phyloP scores from a whole-genome alignment of 2,797 vertebrate species.

The Micropoecilia bifurca region DNA sequence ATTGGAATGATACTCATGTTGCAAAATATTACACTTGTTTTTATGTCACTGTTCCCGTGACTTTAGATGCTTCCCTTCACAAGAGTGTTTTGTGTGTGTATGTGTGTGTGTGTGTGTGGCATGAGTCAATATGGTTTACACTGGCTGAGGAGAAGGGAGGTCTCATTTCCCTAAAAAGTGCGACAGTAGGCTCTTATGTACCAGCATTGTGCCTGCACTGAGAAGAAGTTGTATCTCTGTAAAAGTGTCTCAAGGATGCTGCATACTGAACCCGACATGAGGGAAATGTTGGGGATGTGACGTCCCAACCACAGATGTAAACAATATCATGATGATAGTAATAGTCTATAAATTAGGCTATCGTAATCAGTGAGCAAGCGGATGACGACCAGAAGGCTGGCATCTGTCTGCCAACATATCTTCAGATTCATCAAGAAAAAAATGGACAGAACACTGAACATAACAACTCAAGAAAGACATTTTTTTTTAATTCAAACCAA shows the following conservation, averaged over 20 bases:
- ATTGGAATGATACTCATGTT: conserved; percentile 85
- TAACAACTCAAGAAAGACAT: conserved; percentile 7
- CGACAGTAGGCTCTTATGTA: conserved; percentile 61
- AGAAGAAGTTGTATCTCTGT: conserved; percentile 67
- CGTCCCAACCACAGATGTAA: conserved; percentile 57
- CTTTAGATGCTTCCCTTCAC: conserved; percentile 67
- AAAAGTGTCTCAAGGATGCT: conserved; percentile 66
- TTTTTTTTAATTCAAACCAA: conserved; percentile 15
- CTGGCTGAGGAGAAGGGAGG: conserved; percentile 29
- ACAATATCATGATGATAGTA: conserved; percentile 36
- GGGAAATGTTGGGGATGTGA: conserved; percentile 59
- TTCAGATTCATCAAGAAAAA: conserved; percentile 21
- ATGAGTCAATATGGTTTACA: conserved; percentile 61
- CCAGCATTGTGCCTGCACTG: conserved; percentile 73
- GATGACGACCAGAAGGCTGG: conserved; percentile 25
- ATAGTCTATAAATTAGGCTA: conserved; percentile 38
- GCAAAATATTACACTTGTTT: conserved; percentile 82
- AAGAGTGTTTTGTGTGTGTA: conserved; percentile 26
- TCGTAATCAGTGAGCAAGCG: conserved; percentile 17
- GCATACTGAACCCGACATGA: conserved; percentile 65
- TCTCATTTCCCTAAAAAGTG: conserved; percentile 77
- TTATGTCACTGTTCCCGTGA: conserved; percentile 64
- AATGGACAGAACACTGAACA: background rate
- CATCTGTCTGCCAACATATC: conserved; percentile 5
- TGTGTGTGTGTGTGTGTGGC: conserved; percentile 28